A percentile compares a stretch with the other conserved stretches of the same genome.
Evolutionary conservation across 1,140 invertebrate genomes (phyloP).

Genomic region (Odontomachus brunneus): DNA sequence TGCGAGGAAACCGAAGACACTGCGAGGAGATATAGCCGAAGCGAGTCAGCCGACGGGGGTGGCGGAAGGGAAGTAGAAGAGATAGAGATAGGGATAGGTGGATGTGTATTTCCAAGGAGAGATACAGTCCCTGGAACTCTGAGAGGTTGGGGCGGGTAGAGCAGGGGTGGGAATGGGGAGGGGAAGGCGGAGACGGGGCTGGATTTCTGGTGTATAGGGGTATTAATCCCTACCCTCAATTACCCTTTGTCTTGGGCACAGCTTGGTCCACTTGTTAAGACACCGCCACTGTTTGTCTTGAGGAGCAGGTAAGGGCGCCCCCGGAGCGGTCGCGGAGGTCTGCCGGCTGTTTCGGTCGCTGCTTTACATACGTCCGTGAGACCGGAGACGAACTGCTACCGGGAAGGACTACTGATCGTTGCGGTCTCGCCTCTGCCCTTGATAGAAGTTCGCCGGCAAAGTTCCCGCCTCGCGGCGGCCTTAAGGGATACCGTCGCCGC

Average conservation of each 20-base stretch:
- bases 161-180: conserved; percentile 60
- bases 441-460: conserved; percentile 73
- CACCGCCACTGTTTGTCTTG: conserved; percentile 86
- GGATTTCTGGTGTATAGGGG: conserved; percentile 85
- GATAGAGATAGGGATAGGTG: conserved; percentile 36
- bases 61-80: conserved; percentile 68
- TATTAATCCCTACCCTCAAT: conserved; percentile 86
- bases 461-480: conserved; percentile 71
- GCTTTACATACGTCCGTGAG: conserved; percentile 84
- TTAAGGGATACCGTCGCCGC: conserved; percentile 66
- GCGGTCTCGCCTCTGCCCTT: conserved; percentile 82
- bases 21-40: conserved; percentile 62
- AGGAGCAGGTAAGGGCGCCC: conserved; percentile 74
- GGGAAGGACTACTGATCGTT: conserved; percentile 85
- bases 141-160: too few relatives aligned
- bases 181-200: conserved; percentile 64
- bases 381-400: conserved; percentile 85
- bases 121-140: conserved; percentile 76
- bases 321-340: conserved; percentile 81
- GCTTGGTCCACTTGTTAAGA: conserved; percentile 86
- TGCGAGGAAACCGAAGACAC: conserved; percentile 62
- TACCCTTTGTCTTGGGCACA: conserved; percentile 86
- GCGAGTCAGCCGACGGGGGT: conserved; percentile 42
- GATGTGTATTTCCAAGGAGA: conserved; percentile 59
- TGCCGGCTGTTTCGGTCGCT: conserved; percentile 83